phyloP scores from a whole-genome alignment of 1,140 invertebrate genomes.

The Belonocnema kinseyi region DNA sequence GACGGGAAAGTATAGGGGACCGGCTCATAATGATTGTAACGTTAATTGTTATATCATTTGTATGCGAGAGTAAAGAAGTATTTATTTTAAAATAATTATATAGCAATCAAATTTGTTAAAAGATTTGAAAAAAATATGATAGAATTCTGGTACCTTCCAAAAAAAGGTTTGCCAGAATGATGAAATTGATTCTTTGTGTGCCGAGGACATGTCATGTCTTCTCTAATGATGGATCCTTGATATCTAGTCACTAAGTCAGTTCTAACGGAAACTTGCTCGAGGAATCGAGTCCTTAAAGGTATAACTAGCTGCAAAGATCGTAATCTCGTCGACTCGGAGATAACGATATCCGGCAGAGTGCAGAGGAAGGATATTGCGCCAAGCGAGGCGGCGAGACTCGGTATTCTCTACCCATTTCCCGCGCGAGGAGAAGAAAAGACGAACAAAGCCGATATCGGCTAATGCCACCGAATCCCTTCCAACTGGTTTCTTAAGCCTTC shows the following conservation, averaged over 20 bases:
- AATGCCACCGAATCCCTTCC: slow-evolving; percentile 57
- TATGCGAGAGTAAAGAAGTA: too few relatives aligned
- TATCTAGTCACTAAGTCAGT: background rate
- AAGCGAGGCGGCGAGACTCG: background rate
- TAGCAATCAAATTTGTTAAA: too few relatives aligned
- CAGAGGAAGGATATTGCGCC: slow-evolving; percentile 3
- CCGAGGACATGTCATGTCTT: background rate
- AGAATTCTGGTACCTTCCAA: too few relatives aligned
- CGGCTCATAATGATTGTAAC: too few relatives aligned
- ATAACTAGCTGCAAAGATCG: slow-evolving; percentile 38
- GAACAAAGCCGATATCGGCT: slow-evolving; percentile 61
- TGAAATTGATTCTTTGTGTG: too few relatives aligned
- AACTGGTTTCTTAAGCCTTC: slow-evolving; percentile 48
- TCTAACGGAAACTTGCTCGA: slow-evolving; percentile 15
- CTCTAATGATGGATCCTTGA: slow-evolving; percentile 10
- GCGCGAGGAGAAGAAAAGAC: slow-evolving; percentile 40
- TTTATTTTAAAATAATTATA: too few relatives aligned
- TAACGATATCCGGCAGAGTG: slow-evolving; percentile 48
- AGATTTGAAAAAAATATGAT: too few relatives aligned
- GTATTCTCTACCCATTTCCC: background rate
- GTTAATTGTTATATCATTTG: too few relatives aligned
- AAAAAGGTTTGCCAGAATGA: too few relatives aligned
- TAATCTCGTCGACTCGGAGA: slow-evolving; percentile 43
- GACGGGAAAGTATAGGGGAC: too few relatives aligned
- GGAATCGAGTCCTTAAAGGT: slow-evolving; percentile 10